These are phyloP conservation scores for Clarias gariepinus DNA, from an alignment of 2,113 vertebrate species.

Conservation along the genomic window DNA sequence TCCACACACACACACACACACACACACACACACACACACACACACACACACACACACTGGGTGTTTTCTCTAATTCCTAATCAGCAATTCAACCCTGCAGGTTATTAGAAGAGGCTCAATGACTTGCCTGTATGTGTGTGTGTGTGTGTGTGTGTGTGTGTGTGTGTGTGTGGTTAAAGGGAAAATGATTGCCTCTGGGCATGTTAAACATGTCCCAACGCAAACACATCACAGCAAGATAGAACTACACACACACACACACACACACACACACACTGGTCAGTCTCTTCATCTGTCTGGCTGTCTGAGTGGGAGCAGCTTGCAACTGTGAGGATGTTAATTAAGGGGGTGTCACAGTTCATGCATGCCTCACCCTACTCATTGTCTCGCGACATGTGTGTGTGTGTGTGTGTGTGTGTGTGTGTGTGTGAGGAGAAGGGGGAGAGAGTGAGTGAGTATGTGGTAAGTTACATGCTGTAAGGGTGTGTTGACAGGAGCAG, in stretches of 20 bases:
- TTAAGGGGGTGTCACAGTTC: slow-evolving; percentile 58
- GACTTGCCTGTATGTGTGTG: slow-evolving; percentile 14
- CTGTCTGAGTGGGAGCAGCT: slow-evolving; percentile 52
- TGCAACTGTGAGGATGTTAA: slow-evolving; percentile 58
- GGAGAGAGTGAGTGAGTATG: slow-evolving; percentile 36
- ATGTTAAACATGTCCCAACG: slow-evolving; percentile 61
- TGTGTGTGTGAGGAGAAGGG: slow-evolving; percentile 12
- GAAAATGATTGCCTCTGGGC: slow-evolving; percentile 61
- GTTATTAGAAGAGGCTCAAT: slow-evolving; percentile 56
- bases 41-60: background rate
- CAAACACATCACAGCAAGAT: slow-evolving; percentile 33
- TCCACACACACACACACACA: too few relatives aligned
- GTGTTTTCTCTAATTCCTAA: slow-evolving; percentile 50
- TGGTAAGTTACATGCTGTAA: slow-evolving; percentile 80
- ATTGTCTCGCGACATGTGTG: slow-evolving; percentile 62
- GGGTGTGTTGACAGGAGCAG: slow-evolving; percentile 86
- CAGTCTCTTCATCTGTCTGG: slow-evolving; percentile 28
- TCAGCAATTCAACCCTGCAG: slow-evolving; percentile 55
- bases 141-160: slow-evolving; percentile 32
- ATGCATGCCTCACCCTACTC: slow-evolving; percentile 37
- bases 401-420: slow-evolving; percentile 19
- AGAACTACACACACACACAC: slow-evolving; percentile 6
- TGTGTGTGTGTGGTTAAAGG: slow-evolving; percentile 36
- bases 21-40: too few relatives aligned
- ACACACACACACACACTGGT: slow-evolving; percentile 28